A percentile compares a stretch with the other conserved stretches of the same genome.
Evolutionary conservation across 2,888 invertebrate species (phyloP).

Genomic region (Apantesis nais): DNA sequence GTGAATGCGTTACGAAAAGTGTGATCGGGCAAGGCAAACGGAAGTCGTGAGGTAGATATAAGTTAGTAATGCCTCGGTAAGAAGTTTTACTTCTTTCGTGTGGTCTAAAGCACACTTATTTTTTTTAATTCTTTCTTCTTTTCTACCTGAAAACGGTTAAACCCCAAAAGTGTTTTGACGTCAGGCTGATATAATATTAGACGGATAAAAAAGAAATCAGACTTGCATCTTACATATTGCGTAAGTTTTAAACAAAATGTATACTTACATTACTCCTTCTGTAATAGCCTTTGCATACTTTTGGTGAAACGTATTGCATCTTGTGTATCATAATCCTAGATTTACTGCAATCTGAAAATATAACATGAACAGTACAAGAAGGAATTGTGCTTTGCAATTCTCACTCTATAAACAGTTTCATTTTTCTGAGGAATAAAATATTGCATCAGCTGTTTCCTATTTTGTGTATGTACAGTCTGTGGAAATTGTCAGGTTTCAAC

Average conservation of each 20-base stretch:
- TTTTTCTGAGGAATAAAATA: not conserved
- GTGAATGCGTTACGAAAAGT: too few species aligned
- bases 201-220: too few species aligned
- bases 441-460: not conserved
- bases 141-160: too few species aligned
- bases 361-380: not conserved
- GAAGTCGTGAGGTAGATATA: too few species aligned
- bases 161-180: too few species aligned
- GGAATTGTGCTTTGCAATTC: not conserved
- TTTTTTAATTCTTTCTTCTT: too few species aligned
- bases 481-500: not conserved
- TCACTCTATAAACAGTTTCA: not conserved
- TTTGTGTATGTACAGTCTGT: not conserved
- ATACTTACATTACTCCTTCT: conserved; percentile 51
- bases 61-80: too few species aligned
- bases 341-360: conserved; percentile 54
- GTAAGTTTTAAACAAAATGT: not conserved
- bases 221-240: not conserved
- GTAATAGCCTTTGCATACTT: conserved; percentile 56
- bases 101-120: too few species aligned
- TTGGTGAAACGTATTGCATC: conserved; percentile 52
- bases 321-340: conserved; percentile 51
- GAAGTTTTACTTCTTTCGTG: too few species aligned
- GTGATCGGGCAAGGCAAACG: too few species aligned
- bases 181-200: too few species aligned